These are phyloP conservation scores for Gasterosteus aculeatus DNA, from an alignment of 2,113 vertebrate genomes.

Conservation along the genomic window DNA sequence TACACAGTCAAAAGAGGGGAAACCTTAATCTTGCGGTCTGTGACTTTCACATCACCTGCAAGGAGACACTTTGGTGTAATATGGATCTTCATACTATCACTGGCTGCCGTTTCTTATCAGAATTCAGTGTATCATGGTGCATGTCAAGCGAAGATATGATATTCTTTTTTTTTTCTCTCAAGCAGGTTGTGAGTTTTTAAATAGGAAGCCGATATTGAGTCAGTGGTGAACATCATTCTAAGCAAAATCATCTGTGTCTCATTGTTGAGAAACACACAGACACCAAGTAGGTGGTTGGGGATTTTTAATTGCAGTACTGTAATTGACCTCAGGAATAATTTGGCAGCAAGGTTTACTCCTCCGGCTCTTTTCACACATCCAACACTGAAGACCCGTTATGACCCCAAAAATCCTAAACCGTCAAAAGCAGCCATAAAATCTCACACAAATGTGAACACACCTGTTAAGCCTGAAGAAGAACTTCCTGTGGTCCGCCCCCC, in stretches of 20 bases:
- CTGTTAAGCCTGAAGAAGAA: background rate
- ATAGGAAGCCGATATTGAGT: background rate
- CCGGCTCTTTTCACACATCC: background rate
- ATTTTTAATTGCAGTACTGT: background rate
- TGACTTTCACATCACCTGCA: constrained; percentile 67
- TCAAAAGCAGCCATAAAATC: background rate
- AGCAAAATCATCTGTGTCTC: background rate
- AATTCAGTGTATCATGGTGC: constrained; percentile 30
- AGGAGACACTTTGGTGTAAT: constrained; percentile 61
- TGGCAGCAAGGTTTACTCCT: background rate
- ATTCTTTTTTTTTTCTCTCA: background rate
- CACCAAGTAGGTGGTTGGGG: background rate
- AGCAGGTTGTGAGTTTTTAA: background rate
- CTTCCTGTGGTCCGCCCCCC: background rate
- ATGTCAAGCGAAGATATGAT: constrained; percentile 3
- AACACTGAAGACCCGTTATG: background rate
- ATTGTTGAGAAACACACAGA: background rate
- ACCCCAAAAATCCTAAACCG: too few relatives aligned
- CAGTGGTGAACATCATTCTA: background rate
- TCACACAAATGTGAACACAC: background rate
- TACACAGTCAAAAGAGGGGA: background rate
- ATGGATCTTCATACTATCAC: too few relatives aligned
- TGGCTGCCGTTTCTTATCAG: constrained; percentile 38
- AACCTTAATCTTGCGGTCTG: constrained; percentile 49
- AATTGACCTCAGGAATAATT: background rate